Base-by-base conservation (phyloP, 2,113 vertebrate species). In the Platycercus adscitus region DNA sequence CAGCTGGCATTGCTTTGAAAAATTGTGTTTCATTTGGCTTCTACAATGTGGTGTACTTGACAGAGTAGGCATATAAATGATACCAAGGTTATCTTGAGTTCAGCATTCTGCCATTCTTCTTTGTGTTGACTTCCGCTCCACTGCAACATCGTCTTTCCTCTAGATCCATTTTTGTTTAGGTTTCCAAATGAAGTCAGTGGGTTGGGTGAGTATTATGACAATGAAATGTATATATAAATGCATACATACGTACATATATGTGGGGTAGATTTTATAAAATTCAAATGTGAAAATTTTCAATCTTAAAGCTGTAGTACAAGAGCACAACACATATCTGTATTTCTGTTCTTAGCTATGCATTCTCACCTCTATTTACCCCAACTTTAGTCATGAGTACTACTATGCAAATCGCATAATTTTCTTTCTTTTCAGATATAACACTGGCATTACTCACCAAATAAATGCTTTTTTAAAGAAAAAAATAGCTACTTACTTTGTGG, bases 11-110 rank as follows among this genome's bases (percentile, higher is more conserved):
- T 76, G 18, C 43, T 86, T 94, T 80, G 31, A 95, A 91, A 82
- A 76, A 92, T 15, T 64, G 10, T 50, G 29, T 80, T 94, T 94
- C 61, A n/a, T 86, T 91, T 94, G 76, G 53, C 71, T 91, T 66
- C 71, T 92, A 8, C 61, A 82, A n/a, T 26, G 76, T 71, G 52
- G 6, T 69, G 47, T 68, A 60, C 68, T 83, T 88, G 66, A 80
- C 78, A 91, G 88, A 86, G 61, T 23, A 52, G 50, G n/a, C 61
- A 70, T 24, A 49, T 10, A 78, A 66, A n/a, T 37, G 56, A 21
- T 86, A 91, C 25, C 71, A 83, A 83, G 66, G 71, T 86, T 88
- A 86, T 55, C 83, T 50, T 53, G 76, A 68, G 83, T 82, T 96
- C 91, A 91, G 61, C 71, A 82, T 13, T 60, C n/a, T 77, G 76